Percentiles rank a stretch among this genome's conserved stretches.
Evolutionary conservation across 2,113 vertebrate species (phyloP).

Genomic region (Ctenomys sociabilis): DNA sequence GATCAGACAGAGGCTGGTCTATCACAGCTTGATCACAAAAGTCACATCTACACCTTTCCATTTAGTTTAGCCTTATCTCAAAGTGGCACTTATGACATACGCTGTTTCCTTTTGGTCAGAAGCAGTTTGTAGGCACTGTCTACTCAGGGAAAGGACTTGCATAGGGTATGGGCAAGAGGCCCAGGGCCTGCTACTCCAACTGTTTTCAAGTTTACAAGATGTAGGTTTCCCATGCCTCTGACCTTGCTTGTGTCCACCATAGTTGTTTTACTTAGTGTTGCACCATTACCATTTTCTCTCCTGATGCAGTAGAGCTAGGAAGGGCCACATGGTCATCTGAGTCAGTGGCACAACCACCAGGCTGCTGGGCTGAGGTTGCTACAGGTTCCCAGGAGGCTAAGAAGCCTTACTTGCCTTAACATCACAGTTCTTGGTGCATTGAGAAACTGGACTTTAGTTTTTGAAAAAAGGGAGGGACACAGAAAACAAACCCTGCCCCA

Average conservation of each 20-base stretch:
- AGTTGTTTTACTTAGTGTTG: background rate
- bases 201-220: background rate
- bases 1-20: background rate
- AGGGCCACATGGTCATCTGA: background rate
- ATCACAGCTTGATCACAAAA: background rate
- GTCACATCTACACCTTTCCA: background rate
- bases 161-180: background rate
- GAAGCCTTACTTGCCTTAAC: background rate
- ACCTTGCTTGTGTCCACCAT: background rate
- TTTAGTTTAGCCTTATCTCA: background rate
- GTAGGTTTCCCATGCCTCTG: background rate
- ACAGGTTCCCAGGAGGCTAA: background rate
- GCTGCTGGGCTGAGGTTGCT: background rate
- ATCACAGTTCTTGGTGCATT: background rate
- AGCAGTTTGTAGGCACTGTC: background rate
- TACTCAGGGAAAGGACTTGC: background rate
- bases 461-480: background rate
- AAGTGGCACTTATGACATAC: background rate
- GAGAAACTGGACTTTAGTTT: background rate
- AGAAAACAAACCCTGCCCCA: background rate
- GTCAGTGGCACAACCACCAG: background rate
- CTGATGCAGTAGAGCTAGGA: background rate
- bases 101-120: background rate
- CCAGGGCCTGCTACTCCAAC: background rate
- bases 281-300: slow-evolving; percentile 9